phyloP scores from a whole-genome alignment of 2,113 vertebrate genomes.

The Actenoides hombroni region DNA sequence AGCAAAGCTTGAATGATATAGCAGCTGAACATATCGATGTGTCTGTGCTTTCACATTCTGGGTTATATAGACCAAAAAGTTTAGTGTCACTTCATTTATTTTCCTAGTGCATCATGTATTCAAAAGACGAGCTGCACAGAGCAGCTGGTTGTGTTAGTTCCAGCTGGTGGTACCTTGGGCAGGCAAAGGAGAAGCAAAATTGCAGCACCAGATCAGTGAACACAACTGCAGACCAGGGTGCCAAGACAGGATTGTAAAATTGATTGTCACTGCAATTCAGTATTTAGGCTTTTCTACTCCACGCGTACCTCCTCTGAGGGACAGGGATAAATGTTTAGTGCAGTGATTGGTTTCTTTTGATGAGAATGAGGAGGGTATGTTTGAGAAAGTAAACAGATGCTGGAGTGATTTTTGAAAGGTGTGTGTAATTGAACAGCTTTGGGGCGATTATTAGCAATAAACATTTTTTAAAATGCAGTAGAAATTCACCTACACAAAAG shows the following conservation, averaged over 20 bases:
- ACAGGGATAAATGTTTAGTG: background rate
- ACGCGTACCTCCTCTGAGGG: background rate
- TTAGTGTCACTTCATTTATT: background rate
- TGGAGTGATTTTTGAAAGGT: background rate
- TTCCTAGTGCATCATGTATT: background rate
- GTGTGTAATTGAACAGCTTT: background rate
- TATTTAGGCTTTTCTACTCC: background rate
- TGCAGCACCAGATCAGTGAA: background rate
- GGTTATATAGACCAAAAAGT: background rate
- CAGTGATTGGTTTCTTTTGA: background rate
- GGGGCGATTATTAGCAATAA: background rate
- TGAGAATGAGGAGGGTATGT: background rate
- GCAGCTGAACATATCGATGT: background rate
- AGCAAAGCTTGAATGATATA: conserved; percentile 34
- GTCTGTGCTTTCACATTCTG: background rate
- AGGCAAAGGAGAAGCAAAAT: background rate
- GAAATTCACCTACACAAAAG: background rate
- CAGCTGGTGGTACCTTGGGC: background rate
- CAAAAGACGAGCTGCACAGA: background rate
- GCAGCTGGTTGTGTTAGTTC: background rate
- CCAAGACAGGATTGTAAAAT: background rate
- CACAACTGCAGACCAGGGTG: background rate
- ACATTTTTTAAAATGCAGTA: background rate
- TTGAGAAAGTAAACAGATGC: background rate
- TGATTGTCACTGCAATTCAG: background rate